Conservation (phyloP, 2,797 vertebrate genomes). For the Aratinga solstitialis region DNA sequence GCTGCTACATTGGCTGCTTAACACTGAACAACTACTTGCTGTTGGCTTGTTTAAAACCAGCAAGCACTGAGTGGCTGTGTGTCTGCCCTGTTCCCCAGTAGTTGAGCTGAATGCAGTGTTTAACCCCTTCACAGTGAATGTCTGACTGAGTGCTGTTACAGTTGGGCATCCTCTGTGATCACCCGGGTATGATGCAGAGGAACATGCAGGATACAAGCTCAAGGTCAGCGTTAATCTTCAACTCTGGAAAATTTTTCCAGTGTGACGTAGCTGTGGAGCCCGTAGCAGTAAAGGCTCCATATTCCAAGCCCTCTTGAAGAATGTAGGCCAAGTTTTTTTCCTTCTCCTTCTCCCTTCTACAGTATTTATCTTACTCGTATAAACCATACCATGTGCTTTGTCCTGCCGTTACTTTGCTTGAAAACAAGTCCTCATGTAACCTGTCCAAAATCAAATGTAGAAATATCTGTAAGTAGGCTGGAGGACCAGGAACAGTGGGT, state of each 20-base stretch:
- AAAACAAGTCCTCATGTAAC: not conserved
- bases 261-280: accelerated
- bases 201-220: not conserved
- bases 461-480: not conserved
- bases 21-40: accelerated
- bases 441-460: not conserved
- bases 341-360: not conserved
- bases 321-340: not conserved
- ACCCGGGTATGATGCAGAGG: not conserved
- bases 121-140: not conserved
- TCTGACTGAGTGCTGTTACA: not conserved
- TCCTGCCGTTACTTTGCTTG: not conserved
- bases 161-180: not conserved
- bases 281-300: not conserved
- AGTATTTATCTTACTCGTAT: not conserved
- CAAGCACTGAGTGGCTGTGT: not conserved
- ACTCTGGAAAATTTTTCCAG: not conserved
- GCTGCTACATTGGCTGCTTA: not conserved
- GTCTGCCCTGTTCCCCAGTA: not conserved
- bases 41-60: not conserved
- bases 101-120: not conserved
- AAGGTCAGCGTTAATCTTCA: not conserved
- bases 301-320: not conserved
- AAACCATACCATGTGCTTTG: not conserved
- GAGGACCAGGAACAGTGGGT: not conserved